Base-by-base conservation (phyloP, 2,113 vertebrate species). In the Rhinoptilus africanus region DNA sequence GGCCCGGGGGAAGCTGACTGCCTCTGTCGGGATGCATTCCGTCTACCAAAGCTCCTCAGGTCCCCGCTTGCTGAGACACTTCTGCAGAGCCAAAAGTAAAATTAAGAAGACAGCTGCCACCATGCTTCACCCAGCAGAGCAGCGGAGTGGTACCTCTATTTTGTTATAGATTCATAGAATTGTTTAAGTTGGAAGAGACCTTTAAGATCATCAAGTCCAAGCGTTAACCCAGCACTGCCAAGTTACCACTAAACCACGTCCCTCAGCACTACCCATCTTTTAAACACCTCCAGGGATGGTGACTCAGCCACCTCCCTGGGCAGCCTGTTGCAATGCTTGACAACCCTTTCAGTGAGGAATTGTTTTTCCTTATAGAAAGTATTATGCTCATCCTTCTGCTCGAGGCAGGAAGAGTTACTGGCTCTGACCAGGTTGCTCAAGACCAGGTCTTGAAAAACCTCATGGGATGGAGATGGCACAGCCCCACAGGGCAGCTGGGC, bases 1-100 rank as follows among this genome's bases (percentile, higher is more conserved):
- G 47, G 47, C 54, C 11, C 0, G 0, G 7, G n/a, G 34, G 30
- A n/a, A 1, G 14, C 24, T 1, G 1, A 2, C 8, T 32, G 18
- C 47, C 12, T 5, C 10, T 28, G 34, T 14, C 1, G 1, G 48
- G 17, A 5, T 10, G 47, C 24, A 8, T 27, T 56, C 28, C 6
- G 0, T 27, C 48, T 45, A 32, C 45, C 30, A 57, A 35, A 35
- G 14, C 37, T 66, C 41, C 27, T 59, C 45, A 35, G 9, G 34
- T 48, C 41, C 68, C 60, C 0, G 0, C 32, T 37, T 54, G 27
- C 24, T 56, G 19, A 23, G 32, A n/a, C 18, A 14, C 24, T 71
- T 71, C 50, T 34, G 39, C 45, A n/a, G 16, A 66, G 26, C 17
- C 23, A 27, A 53, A 34, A 48, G 4, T 14, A 47, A 72, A 62